Evolutionary conservation across 2,888 invertebrate genomes (phyloP).

Genomic region (Phengaris arion): DNA sequence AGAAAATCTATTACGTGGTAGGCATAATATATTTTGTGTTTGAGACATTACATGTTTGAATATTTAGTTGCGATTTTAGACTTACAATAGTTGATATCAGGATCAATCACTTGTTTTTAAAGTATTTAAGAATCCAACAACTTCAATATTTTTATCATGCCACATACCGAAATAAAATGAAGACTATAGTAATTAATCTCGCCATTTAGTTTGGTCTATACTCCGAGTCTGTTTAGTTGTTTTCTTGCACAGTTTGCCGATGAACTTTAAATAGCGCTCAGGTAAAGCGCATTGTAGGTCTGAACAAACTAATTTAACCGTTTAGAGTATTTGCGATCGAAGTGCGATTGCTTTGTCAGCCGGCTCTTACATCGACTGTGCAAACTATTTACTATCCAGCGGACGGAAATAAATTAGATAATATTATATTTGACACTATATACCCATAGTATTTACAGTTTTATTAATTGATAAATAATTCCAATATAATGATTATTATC

Average conservation of each 20-base stretch:
- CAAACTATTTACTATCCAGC: conserved; percentile 24
- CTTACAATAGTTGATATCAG: neutral
- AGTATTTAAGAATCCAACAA: neutral
- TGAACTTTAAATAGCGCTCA: conserved; percentile 41
- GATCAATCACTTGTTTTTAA: neutral
- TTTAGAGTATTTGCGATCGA: conserved; percentile 67
- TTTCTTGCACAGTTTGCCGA: conserved; percentile 5
- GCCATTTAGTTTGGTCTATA: conserved; percentile 3
- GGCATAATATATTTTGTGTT: no score
- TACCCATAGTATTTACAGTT: neutral
- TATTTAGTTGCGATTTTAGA: neutral
- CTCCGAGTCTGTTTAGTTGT: neutral
- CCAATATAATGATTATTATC: neutral
- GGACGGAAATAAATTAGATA: neutral
- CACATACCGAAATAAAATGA: neutral
- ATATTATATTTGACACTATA: neutral
- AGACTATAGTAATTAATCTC: neutral
- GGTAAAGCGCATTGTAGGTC: conserved; percentile 47
- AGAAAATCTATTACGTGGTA: no score
- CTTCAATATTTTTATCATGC: neutral
- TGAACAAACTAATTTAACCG: conserved; percentile 72
- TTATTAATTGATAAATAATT: neutral
- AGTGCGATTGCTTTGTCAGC: conserved; percentile 60
- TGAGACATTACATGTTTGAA: neutral
- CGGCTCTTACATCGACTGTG: conserved; percentile 38